Percentiles rank a stretch among this genome's conserved stretches.
Conservation (phyloP, 2,888 invertebrate species). For the Clepsis dumicolana region DNA sequence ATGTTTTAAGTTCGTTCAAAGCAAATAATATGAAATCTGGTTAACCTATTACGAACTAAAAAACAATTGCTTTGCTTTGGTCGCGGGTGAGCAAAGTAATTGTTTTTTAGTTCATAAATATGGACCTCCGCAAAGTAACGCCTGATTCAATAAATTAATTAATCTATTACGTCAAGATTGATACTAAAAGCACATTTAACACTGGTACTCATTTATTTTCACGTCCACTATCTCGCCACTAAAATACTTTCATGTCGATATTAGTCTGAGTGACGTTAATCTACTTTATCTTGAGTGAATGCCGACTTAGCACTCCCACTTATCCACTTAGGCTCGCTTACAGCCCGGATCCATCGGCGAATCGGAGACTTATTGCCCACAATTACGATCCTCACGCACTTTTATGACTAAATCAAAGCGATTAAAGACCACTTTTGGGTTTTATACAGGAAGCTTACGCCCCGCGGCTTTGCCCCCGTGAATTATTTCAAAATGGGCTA, state of each 20-base stretch:
- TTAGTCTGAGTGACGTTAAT: constrained; percentile 38
- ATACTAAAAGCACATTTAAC: constrained; percentile 8
- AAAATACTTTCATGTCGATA: constrained; percentile 35
- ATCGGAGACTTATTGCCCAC: constrained; percentile 32
- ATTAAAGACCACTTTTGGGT: neutral
- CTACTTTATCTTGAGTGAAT: constrained; percentile 41
- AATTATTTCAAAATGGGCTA: too few relatives aligned
- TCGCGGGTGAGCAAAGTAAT: too few relatives aligned
- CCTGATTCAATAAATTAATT: too few relatives aligned
- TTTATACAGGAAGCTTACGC: too few relatives aligned
- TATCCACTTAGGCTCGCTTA: constrained; percentile 37
- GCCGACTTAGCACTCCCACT: constrained; percentile 35
- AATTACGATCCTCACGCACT: constrained; percentile 21
- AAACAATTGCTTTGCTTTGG: too few relatives aligned
- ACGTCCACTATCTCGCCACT: constrained; percentile 5
- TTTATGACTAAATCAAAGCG: constrained; percentile 8
- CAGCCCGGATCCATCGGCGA: constrained; percentile 7
- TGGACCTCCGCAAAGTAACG: too few relatives aligned
- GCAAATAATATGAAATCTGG: too few relatives aligned
- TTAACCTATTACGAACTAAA: too few relatives aligned
- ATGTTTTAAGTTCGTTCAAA: too few relatives aligned
- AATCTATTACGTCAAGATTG: too few relatives aligned
- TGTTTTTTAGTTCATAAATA: too few relatives aligned
- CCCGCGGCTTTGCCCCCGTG: too few relatives aligned
- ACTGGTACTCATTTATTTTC: constrained; percentile 19